A percentile compares a stretch with the other conserved stretches of the same genome.
Conservation (phyloP, 2,113 vertebrate genomes). For the Plotosus lineatus region DNA sequence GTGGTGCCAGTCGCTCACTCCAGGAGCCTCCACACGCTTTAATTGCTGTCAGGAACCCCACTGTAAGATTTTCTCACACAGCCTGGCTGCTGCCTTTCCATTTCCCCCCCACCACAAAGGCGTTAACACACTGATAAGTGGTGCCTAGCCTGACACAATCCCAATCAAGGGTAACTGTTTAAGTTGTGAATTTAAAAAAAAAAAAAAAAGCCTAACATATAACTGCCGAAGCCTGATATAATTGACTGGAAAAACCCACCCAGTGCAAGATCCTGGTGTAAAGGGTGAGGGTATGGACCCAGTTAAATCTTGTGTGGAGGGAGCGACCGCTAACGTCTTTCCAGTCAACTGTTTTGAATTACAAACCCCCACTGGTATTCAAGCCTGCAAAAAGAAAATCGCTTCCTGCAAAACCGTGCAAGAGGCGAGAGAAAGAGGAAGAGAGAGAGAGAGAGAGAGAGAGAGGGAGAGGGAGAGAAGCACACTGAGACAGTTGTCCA, state of each 20-base stretch:
- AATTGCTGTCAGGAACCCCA: conserved; percentile 59
- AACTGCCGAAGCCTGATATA: conserved; percentile 7
- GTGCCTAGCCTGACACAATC: not conserved
- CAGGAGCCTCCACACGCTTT: conserved; percentile 53
- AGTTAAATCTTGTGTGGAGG: conserved; percentile 54
- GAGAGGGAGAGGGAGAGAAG: conserved; percentile 10
- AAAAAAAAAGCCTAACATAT: not conserved
- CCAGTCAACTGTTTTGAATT: conserved; percentile 80
- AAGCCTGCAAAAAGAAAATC: conserved; percentile 68
- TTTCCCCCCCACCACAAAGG: conserved; percentile 53
- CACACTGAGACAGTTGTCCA: conserved; percentile 64
- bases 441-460: conserved; percentile 9
- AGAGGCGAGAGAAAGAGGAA: conserved; percentile 45
- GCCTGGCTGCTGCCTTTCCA: conserved; percentile 45
- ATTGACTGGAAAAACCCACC: not conserved
- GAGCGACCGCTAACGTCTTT: conserved; percentile 72
- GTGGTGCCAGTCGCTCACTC: conserved; percentile 48
- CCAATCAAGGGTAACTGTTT: conserved; percentile 15
- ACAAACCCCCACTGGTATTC: conserved; percentile 75
- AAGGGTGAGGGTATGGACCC: conserved; percentile 38
- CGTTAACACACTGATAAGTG: conserved; percentile 20
- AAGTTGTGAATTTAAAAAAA: not conserved
- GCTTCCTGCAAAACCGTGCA: conserved; percentile 68
- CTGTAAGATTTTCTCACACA: conserved; percentile 52
- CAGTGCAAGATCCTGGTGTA: conserved; percentile 49